Conservation (phyloP, 2,888 invertebrate genomes). For the Drosophila phalerata region DNA sequence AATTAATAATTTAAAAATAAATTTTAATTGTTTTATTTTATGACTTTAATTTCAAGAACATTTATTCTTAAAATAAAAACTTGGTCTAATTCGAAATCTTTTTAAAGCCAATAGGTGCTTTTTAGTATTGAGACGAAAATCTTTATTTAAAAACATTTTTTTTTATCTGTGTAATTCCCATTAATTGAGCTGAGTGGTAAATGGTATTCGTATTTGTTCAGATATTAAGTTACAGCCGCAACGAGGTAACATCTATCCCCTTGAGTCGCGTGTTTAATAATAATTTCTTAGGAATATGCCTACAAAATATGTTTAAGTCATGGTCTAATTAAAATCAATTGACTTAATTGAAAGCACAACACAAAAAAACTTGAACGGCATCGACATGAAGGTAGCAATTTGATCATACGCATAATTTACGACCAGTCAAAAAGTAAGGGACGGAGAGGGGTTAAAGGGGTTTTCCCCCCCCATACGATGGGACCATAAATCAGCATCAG, state of each 20-base stretch:
- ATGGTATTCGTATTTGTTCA: conserved; percentile 56
- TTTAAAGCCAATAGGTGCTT: too few species aligned
- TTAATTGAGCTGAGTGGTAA: conserved; percentile 75
- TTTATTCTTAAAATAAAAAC: too few species aligned
- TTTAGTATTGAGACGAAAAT: too few species aligned
- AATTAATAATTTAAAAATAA: too few species aligned
- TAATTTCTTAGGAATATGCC: conserved; percentile 73
- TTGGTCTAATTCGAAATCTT: too few species aligned
- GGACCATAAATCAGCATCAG: conserved; percentile 72
- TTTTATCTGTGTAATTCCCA: too few species aligned
- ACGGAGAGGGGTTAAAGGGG: neutral
- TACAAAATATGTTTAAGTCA: conserved; percentile 68
- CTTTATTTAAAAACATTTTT: too few species aligned
- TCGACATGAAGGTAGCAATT: conserved; percentile 80
- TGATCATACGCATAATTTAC: conserved; percentile 76
- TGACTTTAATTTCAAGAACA: too few species aligned
- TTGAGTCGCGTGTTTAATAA: conserved; percentile 78
- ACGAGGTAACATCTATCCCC: conserved; percentile 56
- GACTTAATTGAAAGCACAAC: conserved; percentile 77
- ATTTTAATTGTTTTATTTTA: too few species aligned
- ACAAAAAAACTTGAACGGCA: conserved; percentile 54
- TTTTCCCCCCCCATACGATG: neutral
- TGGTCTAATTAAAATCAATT: conserved; percentile 82
- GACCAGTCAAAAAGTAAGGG: conserved; percentile 8
- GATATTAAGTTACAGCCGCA: conserved; percentile 67